Evolutionary conservation across 2,113 vertebrate species (phyloP), one percentile per base, ranked within the genome.

Genomic region (Myiozetetes cayanensis): DNA sequence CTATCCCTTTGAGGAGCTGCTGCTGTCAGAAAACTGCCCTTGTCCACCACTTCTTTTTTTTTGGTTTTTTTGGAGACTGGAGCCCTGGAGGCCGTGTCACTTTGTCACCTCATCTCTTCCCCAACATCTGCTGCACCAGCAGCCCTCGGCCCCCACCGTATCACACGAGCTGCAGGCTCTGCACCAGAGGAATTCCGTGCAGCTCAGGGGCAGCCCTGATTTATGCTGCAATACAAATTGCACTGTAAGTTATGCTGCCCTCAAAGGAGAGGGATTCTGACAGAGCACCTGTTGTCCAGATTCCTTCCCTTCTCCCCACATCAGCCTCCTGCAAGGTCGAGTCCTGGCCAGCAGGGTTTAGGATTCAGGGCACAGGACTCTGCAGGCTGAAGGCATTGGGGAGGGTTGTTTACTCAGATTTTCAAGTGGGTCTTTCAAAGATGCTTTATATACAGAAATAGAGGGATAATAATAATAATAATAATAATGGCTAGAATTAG

Each of bases 221-320:
- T 97, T 92, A 94, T 87, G 76, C 68, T 61, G 88, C 96, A 95
- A 85, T 65, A 76, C 95, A 87, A 96, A 97, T 95, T 75, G 56
- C 92, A 79, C 53, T n/a, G 24, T 84, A 88, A 94, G 74, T 89
- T 87, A 90, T 49, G 91, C 88, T 96, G 71, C 89, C 74, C 90
- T 89, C 92, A 94, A 85, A 94, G 91, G 58, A 9, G 0, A 82
- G 43, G 81, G 62, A 85, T 91, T 68, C 67, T 94, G 93, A 93
- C 87, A 88, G 47, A 90, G 62, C 95, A 97, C 90, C 94, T 96
- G 95, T 72, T 90, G 61, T 59, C 84, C 95, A 82, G 71, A 96
- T 91, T 87, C 90, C 71, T 89, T 89, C 37, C 55, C 46, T 67
- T 79, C 78, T 93, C 47, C 65, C 71, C 62, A 76, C 9, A 65